These are phyloP conservation scores for Cynopterus brachyotis DNA, from an alignment of 2,113 vertebrate genomes.

Conservation along the genomic window DNA sequence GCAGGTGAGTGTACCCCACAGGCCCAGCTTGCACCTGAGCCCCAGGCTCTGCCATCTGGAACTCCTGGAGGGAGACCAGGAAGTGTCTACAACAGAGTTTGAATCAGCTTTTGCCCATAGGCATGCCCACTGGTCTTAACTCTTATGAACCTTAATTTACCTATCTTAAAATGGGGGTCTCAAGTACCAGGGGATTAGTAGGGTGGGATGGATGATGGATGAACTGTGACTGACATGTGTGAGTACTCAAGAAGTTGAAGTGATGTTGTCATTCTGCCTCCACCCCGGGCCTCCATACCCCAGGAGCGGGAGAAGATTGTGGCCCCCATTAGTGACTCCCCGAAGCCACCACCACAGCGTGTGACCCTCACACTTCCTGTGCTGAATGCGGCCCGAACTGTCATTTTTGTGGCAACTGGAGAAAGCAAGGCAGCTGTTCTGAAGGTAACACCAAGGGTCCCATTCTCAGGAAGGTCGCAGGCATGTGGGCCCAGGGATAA, in stretches of 20 bases:
- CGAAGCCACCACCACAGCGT: slow-evolving; percentile 91
- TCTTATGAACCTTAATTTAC: background rate
- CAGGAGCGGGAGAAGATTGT: slow-evolving; percentile 91
- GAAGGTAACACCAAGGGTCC: slow-evolving; percentile 84
- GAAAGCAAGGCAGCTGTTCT: slow-evolving; percentile 91
- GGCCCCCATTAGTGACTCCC: slow-evolving; percentile 92
- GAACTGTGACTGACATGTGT: background rate
- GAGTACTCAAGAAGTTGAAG: background rate
- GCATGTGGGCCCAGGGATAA: background rate
- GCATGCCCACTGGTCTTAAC: background rate
- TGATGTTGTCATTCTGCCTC: background rate
- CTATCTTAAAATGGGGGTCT: background rate
- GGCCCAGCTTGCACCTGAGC: background rate
- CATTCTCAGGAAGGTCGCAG: background rate
- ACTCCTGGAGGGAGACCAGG: background rate
- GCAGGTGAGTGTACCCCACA: slow-evolving; percentile 83
- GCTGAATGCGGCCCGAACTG: slow-evolving; percentile 90
- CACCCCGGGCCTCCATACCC: rapidly evolving
- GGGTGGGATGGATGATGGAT: background rate
- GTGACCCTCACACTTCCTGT: slow-evolving; percentile 92
- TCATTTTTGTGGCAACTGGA: slow-evolving; percentile 93
- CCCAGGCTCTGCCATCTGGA: background rate
- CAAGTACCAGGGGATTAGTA: rapidly evolving
- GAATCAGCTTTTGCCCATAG: background rate
- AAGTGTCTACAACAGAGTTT: background rate